These are phyloP conservation scores for Serripes groenlandicus DNA, from an alignment of 2,888 invertebrate species.

Conservation along the genomic window DNA sequence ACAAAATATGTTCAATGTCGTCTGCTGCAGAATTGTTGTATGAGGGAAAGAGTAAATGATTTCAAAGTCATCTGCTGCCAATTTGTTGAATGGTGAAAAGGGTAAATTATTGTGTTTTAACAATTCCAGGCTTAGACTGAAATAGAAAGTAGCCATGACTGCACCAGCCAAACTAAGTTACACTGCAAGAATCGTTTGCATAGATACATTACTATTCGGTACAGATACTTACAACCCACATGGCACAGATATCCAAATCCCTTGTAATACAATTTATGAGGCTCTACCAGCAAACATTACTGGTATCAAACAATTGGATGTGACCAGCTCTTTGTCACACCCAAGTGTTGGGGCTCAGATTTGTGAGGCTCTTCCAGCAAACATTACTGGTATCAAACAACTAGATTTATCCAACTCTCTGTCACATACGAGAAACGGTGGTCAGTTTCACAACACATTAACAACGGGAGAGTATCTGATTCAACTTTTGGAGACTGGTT, in stretches of 20 bases:
- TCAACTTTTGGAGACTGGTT: conserved; percentile 50
- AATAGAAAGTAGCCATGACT: neutral
- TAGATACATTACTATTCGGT: conserved; percentile 20
- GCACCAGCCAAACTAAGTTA: conserved; percentile 9
- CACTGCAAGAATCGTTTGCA: conserved; percentile 22
- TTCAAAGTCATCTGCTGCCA: neutral
- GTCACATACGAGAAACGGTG: too few relatives aligned
- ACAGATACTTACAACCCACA: neutral
- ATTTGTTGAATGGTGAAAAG: neutral
- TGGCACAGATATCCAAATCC: conserved; percentile 4
- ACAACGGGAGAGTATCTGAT: neutral
- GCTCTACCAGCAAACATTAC: neutral
- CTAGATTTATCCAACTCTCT: too few relatives aligned
- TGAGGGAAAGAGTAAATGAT: neutral
- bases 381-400: neutral
- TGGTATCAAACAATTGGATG: neutral
- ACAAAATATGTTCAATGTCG: neutral
- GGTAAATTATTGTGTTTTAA: neutral
- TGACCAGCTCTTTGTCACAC: too few relatives aligned
- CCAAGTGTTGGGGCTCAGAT: neutral
- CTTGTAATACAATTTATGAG: neutral
- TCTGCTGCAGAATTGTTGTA: neutral
- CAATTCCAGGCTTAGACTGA: too few relatives aligned
- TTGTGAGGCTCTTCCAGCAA: neutral
- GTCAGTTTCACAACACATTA: neutral